These are phyloP conservation scores for Sylvicola cinctus DNA, from an alignment of 2,888 invertebrate species.

Conservation along the genomic window DNA sequence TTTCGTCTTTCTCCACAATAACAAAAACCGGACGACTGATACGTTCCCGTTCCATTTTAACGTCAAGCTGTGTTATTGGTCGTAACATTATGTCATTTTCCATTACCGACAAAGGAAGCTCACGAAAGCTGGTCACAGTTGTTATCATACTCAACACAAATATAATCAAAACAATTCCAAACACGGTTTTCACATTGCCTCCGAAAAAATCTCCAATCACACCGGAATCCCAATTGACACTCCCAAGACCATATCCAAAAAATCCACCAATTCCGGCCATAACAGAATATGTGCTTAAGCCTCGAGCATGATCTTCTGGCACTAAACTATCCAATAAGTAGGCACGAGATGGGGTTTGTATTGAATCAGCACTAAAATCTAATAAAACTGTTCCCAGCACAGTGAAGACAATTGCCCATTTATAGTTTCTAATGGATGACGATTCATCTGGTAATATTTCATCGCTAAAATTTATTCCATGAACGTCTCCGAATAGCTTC, in stretches of 20 bases:
- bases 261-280: slow-evolving; percentile 42
- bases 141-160: slow-evolving; percentile 31
- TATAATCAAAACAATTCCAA: slow-evolving; percentile 33
- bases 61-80: slow-evolving; percentile 18
- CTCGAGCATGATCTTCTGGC: slow-evolving; percentile 34
- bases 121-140: slow-evolving; percentile 36
- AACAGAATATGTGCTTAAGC: slow-evolving; percentile 38
- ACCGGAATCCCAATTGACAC: slow-evolving; percentile 35
- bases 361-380: slow-evolving; percentile 43
- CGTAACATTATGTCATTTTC: slow-evolving; percentile 19
- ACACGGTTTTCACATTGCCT: slow-evolving; percentile 35
- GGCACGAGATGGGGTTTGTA: slow-evolving; percentile 39
- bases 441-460: neutral
- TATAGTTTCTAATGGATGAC: neutral
- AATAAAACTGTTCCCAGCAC: slow-evolving; percentile 37
- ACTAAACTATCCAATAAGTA: slow-evolving; percentile 30
- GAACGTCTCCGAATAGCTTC: neutral
- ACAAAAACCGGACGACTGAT: too few species aligned
- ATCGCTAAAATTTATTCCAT: neutral
- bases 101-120: slow-evolving; percentile 29
- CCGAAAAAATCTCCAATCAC: slow-evolving; percentile 27
- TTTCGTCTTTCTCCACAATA: slow-evolving; percentile 17
- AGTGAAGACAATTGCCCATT: slow-evolving; percentile 30
- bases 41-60: slow-evolving; percentile 20
- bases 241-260: slow-evolving; percentile 35